Base-by-base conservation (phyloP, 2,113 vertebrate genomes). In the Gorsachius goisagi region DNA sequence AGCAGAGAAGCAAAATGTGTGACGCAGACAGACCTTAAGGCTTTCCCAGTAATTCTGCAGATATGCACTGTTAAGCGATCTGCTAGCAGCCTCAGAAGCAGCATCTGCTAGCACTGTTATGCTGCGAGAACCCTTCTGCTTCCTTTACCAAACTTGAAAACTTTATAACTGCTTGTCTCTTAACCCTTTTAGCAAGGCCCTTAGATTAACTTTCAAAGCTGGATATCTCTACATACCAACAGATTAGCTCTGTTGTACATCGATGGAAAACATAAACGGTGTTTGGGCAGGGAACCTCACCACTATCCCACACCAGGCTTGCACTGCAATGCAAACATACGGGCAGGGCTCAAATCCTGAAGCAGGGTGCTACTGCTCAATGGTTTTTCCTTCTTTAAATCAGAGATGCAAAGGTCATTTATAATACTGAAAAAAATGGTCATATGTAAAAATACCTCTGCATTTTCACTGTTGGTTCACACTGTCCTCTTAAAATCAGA, bases 211-310 rank as follows among this genome's bases (percentile, higher is more conserved):
- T 47, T 79, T 24, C 53, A 55, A 63, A 32, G 14, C 9, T 47
- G n/a, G 28, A 0, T 35, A 37, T 32, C 49, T 28, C 0, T 23
- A 15, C 1, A 1, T 17, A 68, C 26, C 53, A 86, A n/a, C 12
- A 64, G 17, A 52, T 56, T n/a, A n/a, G n/a, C n/a, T n/a, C n/a
- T n/a, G n/a, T n/a, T n/a, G n/a, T n/a, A n/a, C n/a, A n/a, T n/a
- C n/a, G n/a, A n/a, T n/a, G n/a, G n/a, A n/a, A n/a, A 64, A 30
- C 24, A 59, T 44, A n/a, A 71, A 41, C 1, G 0, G 39, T 4
- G 14, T 16, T 47, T 45, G 24, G 26, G 32, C 76, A 59, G 32
- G 28, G 74, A 62, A 79, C 45, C 28, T 56, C 58, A 35, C 5
- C 35, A 3, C 32, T 30, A 24, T 4, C 32, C n/a, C 0, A 30